Evolutionary conservation across 2,888 invertebrate genomes (phyloP).

Genomic region (Brachypalpus laphriformis): DNA sequence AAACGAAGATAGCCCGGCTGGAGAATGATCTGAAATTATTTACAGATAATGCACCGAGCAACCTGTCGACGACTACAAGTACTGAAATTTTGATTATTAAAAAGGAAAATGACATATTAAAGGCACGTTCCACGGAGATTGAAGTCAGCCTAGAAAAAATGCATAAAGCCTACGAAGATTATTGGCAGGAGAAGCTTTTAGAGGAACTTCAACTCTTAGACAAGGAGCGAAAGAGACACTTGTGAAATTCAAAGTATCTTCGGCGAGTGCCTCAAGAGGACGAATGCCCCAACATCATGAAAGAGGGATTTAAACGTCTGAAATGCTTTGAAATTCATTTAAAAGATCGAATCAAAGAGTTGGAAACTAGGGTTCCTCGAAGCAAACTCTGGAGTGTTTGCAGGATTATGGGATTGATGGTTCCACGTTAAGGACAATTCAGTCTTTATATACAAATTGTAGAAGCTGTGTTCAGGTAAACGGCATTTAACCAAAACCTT

Average conservation of each 20-base stretch:
- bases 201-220: conserved; percentile 89
- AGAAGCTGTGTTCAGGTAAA: too few species aligned
- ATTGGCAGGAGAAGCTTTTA: conserved; percentile 91
- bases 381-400: too few species aligned
- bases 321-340: conserved; percentile 82
- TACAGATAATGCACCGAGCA: conserved; percentile 54
- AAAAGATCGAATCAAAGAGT: conserved; percentile 82
- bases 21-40: conserved; percentile 78
- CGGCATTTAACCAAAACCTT: too few species aligned
- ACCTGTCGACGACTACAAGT: background rate
- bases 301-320: conserved; percentile 82
- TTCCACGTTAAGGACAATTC: too few species aligned
- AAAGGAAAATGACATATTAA: conserved; percentile 81
- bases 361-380: too few species aligned
- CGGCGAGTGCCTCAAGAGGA: conserved; percentile 76
- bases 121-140: conserved; percentile 86
- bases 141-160: conserved; percentile 90
- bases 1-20: conserved; percentile 78
- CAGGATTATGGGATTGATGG: too few species aligned
- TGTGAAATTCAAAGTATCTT: conserved; percentile 80
- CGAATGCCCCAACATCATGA: conserved; percentile 77
- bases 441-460: too few species aligned
- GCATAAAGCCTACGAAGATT: conserved; percentile 92
- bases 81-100: conserved; percentile 28
- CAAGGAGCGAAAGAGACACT: conserved; percentile 87